phyloP scores from a whole-genome alignment of 2,113 vertebrate genomes.

The Syrmaticus mikado region DNA sequence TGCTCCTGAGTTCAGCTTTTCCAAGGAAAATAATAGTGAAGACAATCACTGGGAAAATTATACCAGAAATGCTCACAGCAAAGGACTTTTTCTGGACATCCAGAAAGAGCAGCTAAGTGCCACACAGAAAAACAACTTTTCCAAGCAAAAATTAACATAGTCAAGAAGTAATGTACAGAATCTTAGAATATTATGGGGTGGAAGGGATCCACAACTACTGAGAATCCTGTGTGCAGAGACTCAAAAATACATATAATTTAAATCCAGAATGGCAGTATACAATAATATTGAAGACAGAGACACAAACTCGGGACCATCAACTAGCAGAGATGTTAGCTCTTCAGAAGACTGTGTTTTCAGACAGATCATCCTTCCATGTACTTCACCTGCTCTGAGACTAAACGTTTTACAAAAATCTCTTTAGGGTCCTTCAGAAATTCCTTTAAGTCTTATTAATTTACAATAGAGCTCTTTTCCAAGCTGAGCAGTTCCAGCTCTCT shows the following conservation, averaged over 20 bases:
- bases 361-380: not conserved
- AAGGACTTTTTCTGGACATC: not conserved
- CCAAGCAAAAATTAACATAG: not conserved
- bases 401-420: not conserved
- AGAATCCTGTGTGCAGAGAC: not conserved
- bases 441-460: not conserved
- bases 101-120: not conserved
- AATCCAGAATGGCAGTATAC: not conserved
- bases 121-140: not conserved
- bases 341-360: not conserved
- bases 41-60: not conserved
- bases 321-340: not conserved
- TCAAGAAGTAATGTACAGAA: no score
- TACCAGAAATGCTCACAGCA: not conserved
- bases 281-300: not conserved
- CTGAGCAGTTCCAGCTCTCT: not conserved
- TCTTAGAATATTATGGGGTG: no score
- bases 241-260: not conserved
- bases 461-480: not conserved
- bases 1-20: not conserved
- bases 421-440: not conserved
- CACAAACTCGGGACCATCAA: not conserved
- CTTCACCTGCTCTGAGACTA: not conserved
- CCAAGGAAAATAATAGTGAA: not conserved
- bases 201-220: no score